Evolutionary conservation across 2,797 vertebrate genomes (phyloP).

Genomic region (Phataginus tricuspis): DNA sequence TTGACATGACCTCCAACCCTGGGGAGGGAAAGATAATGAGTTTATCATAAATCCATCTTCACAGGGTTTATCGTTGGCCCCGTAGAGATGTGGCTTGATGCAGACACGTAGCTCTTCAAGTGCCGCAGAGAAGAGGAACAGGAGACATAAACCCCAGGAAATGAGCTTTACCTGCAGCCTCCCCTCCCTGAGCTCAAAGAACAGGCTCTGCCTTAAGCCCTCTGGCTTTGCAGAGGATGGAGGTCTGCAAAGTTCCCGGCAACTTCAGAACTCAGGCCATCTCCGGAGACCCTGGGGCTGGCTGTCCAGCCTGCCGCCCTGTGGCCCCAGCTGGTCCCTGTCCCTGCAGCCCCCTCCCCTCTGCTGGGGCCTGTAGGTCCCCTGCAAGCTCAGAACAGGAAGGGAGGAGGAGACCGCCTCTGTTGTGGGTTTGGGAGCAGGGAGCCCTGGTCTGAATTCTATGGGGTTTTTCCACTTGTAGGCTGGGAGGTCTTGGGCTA

Average conservation of each 20-base stretch:
- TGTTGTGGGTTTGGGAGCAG: neutral
- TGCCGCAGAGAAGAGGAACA: neutral
- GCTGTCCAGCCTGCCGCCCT: neutral
- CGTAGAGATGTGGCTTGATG: neutral
- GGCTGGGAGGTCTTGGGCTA: neutral
- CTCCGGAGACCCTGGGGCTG: neutral
- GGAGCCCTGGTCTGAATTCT: neutral
- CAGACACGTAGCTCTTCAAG: neutral
- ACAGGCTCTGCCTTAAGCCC: neutral
- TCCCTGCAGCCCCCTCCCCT: neutral
- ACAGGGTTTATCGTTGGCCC: neutral
- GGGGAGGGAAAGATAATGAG: constrained; percentile 31
- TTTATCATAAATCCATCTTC: constrained; percentile 8
- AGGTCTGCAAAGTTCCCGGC: neutral
- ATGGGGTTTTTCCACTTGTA: neutral
- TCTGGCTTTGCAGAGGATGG: neutral
- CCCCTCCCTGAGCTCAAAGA: neutral
- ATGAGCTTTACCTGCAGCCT: neutral
- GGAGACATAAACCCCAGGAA: neutral
- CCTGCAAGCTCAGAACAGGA: neutral
- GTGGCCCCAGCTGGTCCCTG: fast-evolving
- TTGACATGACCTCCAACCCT: neutral
- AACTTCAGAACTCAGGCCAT: neutral
- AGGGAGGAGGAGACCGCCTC: neutral
- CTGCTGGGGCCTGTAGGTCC: fast-evolving